Base-by-base conservation (phyloP, 2,888 invertebrate species). In the Rotaria socialis region DNA sequence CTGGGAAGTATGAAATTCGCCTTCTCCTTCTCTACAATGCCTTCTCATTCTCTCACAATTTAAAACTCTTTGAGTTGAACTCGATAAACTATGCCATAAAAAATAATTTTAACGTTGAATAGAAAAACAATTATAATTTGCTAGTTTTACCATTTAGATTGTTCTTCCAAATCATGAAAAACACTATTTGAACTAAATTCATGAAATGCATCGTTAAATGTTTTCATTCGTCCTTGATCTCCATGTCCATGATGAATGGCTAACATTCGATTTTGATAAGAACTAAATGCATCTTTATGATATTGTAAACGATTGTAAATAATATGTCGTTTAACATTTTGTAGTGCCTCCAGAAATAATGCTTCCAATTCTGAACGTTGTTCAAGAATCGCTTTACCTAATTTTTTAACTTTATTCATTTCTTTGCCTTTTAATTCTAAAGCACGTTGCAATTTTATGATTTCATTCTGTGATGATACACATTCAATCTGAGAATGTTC, bases 101-200 rank as follows among this genome's bases (percentile, higher is more conserved):
- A 24, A 24, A 41, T 0, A 50, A 11, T 50, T 8, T 50, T 50
- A 50, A 50, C 50, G 8, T 50, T 3, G 50, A 35, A 35, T 35
- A 35, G 35, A 35, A 35, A 35, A 35, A 35, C 35, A 35, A 35
- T 52, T 52, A 11, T 52, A 52, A 4, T 52, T 52, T 7, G 2
- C 3, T 19, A 55, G 22, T 0, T 90, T 89, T 89, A 91, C 91
- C 91, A 88, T 88, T 88, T 89, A 87, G 90, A 90, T 43, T 91
- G 91, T 84, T 90, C 90, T 86, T 91, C 90, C 50, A 91, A 88
- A 88, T 91, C 91, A 85, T 88, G 89, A 88, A 89, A 91, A 24
- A 91, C 91, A 88, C 90, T 91, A 88, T 91, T 91, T 35, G 91
- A 91, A 88, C 91, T 91, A 84, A 88, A 88, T 75, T 89, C 89